Evolutionary conservation across 2,797 vertebrate genomes (phyloP), one percentile per base, ranked within the genome.

Genomic region (Enteromius viviparus): DNA sequence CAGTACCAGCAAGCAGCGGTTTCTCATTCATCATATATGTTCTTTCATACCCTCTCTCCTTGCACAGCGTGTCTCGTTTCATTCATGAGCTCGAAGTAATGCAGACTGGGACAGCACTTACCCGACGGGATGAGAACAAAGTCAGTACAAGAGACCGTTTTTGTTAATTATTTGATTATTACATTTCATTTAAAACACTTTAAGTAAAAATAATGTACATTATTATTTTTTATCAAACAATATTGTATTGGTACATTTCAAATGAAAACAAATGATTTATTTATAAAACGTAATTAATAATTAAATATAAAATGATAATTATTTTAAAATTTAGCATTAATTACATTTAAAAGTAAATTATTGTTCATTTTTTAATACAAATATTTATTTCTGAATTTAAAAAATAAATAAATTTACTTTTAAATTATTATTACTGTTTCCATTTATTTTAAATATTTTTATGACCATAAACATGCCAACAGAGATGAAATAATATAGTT

Each of bases 11-110:
- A 74, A n/a, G 45, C 10, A n/a, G 26, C 1, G 29, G 21, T 23
- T 47, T 72, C 75, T 83, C 81, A 76, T 86, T 80, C 53, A 83
- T 83, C 74, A 55, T 5, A 69, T 19, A 70, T 34, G 55, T n/a
- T 72, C 53, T 45, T 51, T 69, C 15, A 58, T 45, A 11, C 40
- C 62, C 72, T 60, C 65, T 81, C 42, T 40, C 34, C 26, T 45
- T 51, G 15, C 51, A 49, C 49, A 40, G 12, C 19, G 34, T 19
- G 34, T 65, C 76, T 23, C 4, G 19, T 76, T 81, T 85, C 78
- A 70, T 77, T 81, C 65, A 77, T 4, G 23, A n/a, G 55, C 23
- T 81, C 7, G 6, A 53, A 49, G 19, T 3, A 12, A n/a, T n/a
- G 17, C 17, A 29, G 29, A 72, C 29, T 51, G 10, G 47, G 10